A percentile compares a stretch with the other conserved stretches of the same genome.
phyloP scores from a whole-genome alignment of 2,888 invertebrate genomes.

The Campoletis raptor region DNA sequence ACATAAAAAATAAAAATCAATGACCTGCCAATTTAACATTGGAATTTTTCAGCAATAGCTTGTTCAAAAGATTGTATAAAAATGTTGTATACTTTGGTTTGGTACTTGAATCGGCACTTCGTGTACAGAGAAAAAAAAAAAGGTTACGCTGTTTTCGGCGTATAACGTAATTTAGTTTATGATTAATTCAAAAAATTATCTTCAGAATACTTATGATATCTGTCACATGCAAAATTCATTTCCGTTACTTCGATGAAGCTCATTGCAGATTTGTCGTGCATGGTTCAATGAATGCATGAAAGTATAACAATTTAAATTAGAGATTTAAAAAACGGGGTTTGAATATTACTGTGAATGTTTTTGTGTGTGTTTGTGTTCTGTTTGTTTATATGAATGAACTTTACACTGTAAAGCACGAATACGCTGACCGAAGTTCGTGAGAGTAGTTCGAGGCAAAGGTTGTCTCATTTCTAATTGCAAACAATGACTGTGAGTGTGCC shows the following conservation, averaged over 20 bases:
- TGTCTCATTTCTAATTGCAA: conserved; percentile 44
- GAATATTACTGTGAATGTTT: neutral
- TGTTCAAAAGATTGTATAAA: neutral
- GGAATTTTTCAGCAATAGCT: neutral
- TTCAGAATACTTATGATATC: neutral
- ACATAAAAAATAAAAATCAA: neutral
- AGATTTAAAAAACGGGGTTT: neutral
- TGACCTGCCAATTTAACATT: conserved; percentile 4
- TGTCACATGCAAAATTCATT: neutral
- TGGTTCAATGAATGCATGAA: neutral
- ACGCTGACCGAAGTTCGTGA: conserved; percentile 9
- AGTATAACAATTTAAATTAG: neutral
- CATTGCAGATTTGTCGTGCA: neutral
- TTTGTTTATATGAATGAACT: no score
- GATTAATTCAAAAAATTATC: neutral
- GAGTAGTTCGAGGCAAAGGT: conserved; percentile 54
- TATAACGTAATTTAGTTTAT: neutral
- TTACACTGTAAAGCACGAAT: neutral
- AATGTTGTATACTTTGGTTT: no score
- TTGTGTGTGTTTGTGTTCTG: neutral
- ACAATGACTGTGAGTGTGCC: conserved; percentile 46
- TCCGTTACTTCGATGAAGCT: neutral
- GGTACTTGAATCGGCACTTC: neutral
- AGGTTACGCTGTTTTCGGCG: neutral
- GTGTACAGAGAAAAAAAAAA: neutral